Percentiles rank a stretch among this genome's conserved stretches.
Conservation (phyloP, 2,888 invertebrate species). For the Drosophila conformis region DNA sequence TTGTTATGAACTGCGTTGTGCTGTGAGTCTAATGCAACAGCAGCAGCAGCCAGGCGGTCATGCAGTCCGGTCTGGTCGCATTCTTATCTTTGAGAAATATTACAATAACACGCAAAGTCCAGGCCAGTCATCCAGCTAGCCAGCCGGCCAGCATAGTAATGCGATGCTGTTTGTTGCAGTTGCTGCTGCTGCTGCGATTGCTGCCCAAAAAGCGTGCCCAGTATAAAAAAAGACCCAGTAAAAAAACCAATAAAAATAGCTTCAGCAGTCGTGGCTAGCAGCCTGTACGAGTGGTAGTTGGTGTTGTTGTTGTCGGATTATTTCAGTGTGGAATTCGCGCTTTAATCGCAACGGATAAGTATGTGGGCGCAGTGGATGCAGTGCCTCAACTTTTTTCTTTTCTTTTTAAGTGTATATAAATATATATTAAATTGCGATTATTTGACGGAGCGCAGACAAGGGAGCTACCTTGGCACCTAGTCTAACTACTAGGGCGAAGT, state of each 20-base stretch:
- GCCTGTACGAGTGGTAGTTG: constrained; percentile 23
- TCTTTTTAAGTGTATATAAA: neutral
- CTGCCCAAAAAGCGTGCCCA: constrained; percentile 34
- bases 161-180: constrained; percentile 14
- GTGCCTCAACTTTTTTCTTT: constrained; percentile 1
- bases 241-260: constrained; percentile 28
- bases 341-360: constrained; percentile 36
- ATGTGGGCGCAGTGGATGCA: constrained; percentile 35
- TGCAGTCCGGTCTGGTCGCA: constrained; percentile 79
- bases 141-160: constrained; percentile 36
- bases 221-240: neutral
- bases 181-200: constrained; percentile 26
- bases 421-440: neutral
- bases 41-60: constrained; percentile 22
- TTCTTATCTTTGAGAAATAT: constrained; percentile 85
- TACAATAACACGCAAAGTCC: constrained; percentile 85
- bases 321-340: constrained; percentile 39
- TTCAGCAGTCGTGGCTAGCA: constrained; percentile 24
- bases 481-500: constrained; percentile 12
- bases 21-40: constrained; percentile 29
- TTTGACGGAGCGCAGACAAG: neutral
- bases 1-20: constrained; percentile 58
- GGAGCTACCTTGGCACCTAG: neutral
- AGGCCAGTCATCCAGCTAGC: constrained; percentile 22
- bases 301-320: constrained; percentile 15